Evolutionary conservation across 2,797 vertebrate genomes (phyloP), one percentile per base, ranked within the genome.

Genomic region (Galagoides demidoff): DNA sequence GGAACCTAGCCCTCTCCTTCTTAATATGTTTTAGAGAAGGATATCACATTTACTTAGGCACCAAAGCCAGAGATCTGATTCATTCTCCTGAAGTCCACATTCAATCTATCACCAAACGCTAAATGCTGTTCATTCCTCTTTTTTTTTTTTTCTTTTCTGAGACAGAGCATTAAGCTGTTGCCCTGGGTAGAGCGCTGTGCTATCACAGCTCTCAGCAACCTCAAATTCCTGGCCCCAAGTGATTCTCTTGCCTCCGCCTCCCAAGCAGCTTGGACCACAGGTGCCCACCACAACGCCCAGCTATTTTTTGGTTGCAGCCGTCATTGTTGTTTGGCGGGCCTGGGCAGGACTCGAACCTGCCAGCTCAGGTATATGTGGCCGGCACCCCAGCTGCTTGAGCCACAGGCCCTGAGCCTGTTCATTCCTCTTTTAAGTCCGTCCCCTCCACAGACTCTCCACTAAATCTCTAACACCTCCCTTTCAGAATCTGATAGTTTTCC

Each of bases 401-500:
- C 39, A 43, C 39, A 43, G 39, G 39, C 39, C 39, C 39, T 43
- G 39, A 43, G 39, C 39, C 19, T 49, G 23, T 39, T 81, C 31
- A 34, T 64, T 88, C 20, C 68, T 39, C 57, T 88, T 88, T 88
- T 81, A 84, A 91, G 68, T 34, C 31, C 16, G 77, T 49, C 17
- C 17, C 39, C 5, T 43, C 19, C 49, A 70, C 25, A 70, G 22
- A 55, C 7, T 34, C 31, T n/a, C 3, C 84, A 39, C 9, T 78
- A 57, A 52, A 83, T 77, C 49, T 71, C 29, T 49, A 73, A 39
- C 45, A 78, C 37, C 31, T 73, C n/a, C 13, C 19, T 85, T 94
- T 92, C 79, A 68, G 39, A 89, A 92, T 66, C 37, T 79, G 45
- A 70, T 39, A 63, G 39, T 81, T 92, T 92, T 49, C 66, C 61